A percentile compares a stretch with the other conserved stretches of the same genome.
phyloP scores from a whole-genome alignment of 2,888 invertebrate species.

The Pristionchus entomophagus region DNA sequence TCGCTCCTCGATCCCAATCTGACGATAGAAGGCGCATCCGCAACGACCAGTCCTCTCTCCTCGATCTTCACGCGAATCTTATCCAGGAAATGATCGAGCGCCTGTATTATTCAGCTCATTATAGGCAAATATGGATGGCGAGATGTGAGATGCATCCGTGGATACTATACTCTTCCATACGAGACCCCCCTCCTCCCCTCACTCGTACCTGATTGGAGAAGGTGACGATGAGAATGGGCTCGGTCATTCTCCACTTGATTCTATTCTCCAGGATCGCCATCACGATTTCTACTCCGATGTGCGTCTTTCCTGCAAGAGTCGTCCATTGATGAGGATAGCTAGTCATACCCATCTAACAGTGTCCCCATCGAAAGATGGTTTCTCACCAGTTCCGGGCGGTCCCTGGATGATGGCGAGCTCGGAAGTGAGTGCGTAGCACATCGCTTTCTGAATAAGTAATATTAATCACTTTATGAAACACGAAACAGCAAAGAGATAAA shows the following conservation, averaged over 20 bases:
- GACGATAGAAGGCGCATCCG: conserved; percentile 48
- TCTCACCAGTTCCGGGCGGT: conserved; percentile 87
- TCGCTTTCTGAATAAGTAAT: conserved; percentile 78
- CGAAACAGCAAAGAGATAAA: neutral
- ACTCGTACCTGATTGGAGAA: conserved; percentile 82
- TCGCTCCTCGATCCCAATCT: conserved; percentile 52
- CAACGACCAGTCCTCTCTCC: neutral
- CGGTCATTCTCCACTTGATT: conserved; percentile 53
- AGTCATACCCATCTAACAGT: too few species aligned
- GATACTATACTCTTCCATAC: too few species aligned
- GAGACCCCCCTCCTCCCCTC: too few species aligned
- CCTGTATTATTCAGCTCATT: conserved; percentile 80
- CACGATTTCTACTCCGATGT: conserved; percentile 60
- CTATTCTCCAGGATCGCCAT: conserved; percentile 62
- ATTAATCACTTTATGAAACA: neutral
- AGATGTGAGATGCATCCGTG: too few species aligned
- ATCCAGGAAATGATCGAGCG: conserved; percentile 88
- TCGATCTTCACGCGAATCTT: conserved; percentile 77
- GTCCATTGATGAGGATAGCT: neutral
- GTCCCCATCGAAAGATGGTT: neutral
- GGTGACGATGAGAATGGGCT: conserved; percentile 85
- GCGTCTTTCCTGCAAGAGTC: conserved; percentile 59
- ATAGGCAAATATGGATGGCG: too few species aligned
- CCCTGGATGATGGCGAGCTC: conserved; percentile 88
- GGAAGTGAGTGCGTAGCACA: conserved; percentile 82